Conservation (phyloP, 2,888 invertebrate genomes). For the Nysson spinosus region DNA sequence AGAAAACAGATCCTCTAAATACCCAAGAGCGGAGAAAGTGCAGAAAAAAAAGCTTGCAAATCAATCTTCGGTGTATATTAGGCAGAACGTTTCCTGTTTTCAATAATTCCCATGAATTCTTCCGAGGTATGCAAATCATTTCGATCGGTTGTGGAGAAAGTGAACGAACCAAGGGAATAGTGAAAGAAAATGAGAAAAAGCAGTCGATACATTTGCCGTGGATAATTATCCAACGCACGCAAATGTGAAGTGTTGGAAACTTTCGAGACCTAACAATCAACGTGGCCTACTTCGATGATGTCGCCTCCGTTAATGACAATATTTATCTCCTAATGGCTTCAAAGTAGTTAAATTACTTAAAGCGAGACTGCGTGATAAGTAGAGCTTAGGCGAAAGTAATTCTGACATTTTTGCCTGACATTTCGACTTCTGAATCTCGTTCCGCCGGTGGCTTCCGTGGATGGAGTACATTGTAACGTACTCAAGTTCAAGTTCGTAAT, state of each 20-base stretch:
- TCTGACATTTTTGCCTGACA: slow-evolving; percentile 1
- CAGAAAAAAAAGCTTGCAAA: too few species aligned
- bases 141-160: too few species aligned
- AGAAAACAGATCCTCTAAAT: too few species aligned
- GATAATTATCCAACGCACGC: slow-evolving; percentile 5
- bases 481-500: slow-evolving; percentile 32
- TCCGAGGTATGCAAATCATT: too few species aligned
- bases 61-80: too few species aligned
- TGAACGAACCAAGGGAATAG: neutral
- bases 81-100: too few species aligned
- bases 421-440: neutral
- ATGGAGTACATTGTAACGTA: slow-evolving; percentile 16
- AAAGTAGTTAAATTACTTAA: neutral
- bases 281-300: neutral
- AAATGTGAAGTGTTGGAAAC: slow-evolving; percentile 3
- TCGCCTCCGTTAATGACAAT: slow-evolving; percentile 2
- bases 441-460: slow-evolving; percentile 11
- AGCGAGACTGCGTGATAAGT: neutral
- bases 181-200: neutral
- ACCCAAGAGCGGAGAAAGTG: too few species aligned
- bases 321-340: slow-evolving; percentile 4
- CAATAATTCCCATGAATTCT: too few species aligned
- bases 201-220: neutral
- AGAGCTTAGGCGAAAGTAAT: slow-evolving; percentile 7
- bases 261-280: slow-evolving; percentile 13